Base-by-base conservation (phyloP, 1,140 invertebrate species). In the Cyclina sinensis region DNA sequence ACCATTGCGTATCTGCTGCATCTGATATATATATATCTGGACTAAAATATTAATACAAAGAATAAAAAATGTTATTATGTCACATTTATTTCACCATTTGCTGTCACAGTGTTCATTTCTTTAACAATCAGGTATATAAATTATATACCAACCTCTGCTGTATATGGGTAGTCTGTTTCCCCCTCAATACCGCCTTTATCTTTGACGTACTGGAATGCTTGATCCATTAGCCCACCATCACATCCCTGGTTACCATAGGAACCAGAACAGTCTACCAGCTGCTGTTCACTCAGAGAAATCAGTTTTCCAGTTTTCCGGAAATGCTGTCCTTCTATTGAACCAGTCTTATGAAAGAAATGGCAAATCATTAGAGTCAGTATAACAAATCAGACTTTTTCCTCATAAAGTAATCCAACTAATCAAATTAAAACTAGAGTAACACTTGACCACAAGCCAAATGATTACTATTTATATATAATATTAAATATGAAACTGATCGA, bases 171-270 rank as follows among this genome's bases (percentile, higher is more conserved):
- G 18, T 96, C 97, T 27, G 96, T 96, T 96, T 99, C 99, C 12
- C 98, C 99, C 95, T 99, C 99, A 89, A 99, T 96, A 68, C 97
- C 98, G 5, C 97, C 96, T 93, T 99, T 99, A 54, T 97, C 97
- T 95, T 97, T 98, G 91, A 99, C 97, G 95, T 99, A 99, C 91
- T 97, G 96, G 96, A 99, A 97, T 1, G 97, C 97, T 78, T 98
- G 96, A 96, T 99, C 98, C 98, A 99, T 99, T n/a, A 99, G 96
- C 81, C 99, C 99, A 91, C 99, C 99, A 92, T 98, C 97, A 95
- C 99, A 99, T 73, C 99, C 99, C 94, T 99, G 97, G 96, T 99
- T 99, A 46, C 92, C 94, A 81, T 27, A 86, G 14, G 14, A 16
- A 24, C 35, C 37, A 30, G 91, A 94, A 85, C 94, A 95, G 76